A percentile compares a stretch with the other conserved stretches of the same genome.
Evolutionary conservation across 64 coral and sea anemone species (phyloP).

Genomic region (Astreopora myriophthalma): DNA sequence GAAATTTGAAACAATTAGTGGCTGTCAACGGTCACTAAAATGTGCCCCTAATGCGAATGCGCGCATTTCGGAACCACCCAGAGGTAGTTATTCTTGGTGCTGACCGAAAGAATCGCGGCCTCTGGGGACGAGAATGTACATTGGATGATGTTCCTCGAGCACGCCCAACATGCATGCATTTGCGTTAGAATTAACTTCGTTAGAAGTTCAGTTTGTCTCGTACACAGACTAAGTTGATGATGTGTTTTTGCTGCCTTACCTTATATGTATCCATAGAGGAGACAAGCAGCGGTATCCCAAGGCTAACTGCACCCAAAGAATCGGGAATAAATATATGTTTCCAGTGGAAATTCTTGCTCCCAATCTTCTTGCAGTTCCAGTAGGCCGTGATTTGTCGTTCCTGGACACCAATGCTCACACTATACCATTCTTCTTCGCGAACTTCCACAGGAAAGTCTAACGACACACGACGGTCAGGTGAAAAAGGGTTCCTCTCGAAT

Average conservation of each 20-base stretch:
- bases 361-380: slow-evolving; percentile 82
- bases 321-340: slow-evolving; percentile 63
- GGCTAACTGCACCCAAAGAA: slow-evolving; percentile 32
- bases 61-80: too few species aligned
- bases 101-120: too few species aligned
- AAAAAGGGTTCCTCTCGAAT: slow-evolving; percentile 47
- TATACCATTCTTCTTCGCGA: slow-evolving; percentile 49
- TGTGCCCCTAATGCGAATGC: too few species aligned
- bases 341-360: slow-evolving; percentile 18
- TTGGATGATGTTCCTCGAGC: too few species aligned
- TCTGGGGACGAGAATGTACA: too few species aligned
- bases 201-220: too few species aligned
- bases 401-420: slow-evolving; percentile 58
- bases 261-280: neutral
- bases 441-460: slow-evolving; percentile 68
- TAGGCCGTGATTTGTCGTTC: slow-evolving; percentile 58
- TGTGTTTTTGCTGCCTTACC: neutral
- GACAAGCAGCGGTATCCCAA: slow-evolving; percentile 53
- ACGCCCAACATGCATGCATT: too few species aligned
- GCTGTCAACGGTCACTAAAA: too few species aligned
- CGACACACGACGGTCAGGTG: neutral
- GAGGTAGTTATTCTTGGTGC: too few species aligned
- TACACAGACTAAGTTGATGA: too few species aligned
- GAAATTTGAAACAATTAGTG: too few species aligned
- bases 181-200: too few species aligned